These are phyloP conservation scores for Trachelus stipa DNA, from an alignment of 2,888 invertebrate genomes.

Conservation along the genomic window DNA sequence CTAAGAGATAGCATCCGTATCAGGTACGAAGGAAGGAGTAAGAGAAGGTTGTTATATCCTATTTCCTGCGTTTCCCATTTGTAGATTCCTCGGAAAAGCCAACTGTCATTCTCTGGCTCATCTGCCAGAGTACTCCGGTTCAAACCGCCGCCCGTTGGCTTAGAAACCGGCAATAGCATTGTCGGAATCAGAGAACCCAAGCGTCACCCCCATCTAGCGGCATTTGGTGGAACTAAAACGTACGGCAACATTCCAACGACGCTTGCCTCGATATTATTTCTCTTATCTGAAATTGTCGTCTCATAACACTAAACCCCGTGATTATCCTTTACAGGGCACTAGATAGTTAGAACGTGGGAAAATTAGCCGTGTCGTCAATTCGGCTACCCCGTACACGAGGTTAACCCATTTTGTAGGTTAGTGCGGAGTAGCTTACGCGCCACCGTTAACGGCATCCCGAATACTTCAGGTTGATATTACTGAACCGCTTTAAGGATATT, in stretches of 20 bases:
- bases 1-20: not conserved
- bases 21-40: conserved; percentile 20
- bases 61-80: conserved; percentile 30
- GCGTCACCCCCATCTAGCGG: not conserved
- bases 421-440: not conserved
- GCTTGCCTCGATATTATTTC: conserved; percentile 30
- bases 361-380: conserved; percentile 2
- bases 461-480: not conserved
- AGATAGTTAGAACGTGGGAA: not conserved
- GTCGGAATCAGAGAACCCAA: not conserved
- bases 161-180: not conserved
- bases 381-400: not conserved
- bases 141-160: not conserved
- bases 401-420: not conserved
- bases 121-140: not conserved
- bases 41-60: conserved; percentile 26
- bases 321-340: conserved; percentile 13
- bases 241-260: conserved; percentile 2
- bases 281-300: conserved; percentile 39
- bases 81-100: conserved; percentile 21
- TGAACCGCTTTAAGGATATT: not conserved
- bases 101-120: conserved; percentile 4
- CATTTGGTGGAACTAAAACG: not conserved
- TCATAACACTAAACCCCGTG: conserved; percentile 23
- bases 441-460: not conserved